Evolutionary conservation across 2,888 invertebrate genomes (phyloP), one percentile per base, ranked within the genome.

Genomic region (Cylloceria caligata): DNA sequence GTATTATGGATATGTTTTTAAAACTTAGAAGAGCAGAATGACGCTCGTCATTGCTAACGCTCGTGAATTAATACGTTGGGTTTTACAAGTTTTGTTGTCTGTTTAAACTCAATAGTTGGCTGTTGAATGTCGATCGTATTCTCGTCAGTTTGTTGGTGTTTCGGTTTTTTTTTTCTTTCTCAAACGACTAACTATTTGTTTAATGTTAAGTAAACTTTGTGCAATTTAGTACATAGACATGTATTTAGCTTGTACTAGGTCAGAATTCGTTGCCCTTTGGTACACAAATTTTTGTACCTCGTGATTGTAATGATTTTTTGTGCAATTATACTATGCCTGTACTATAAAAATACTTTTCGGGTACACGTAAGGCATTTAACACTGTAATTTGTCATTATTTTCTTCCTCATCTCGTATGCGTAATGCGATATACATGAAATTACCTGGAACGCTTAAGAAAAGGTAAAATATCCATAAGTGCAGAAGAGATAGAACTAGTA

Each of bases 301-400:
- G 60, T 77, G 60, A 73, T 81, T 81, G 77, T 81, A 77, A 81
- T 62, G 73, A 73, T 68, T 73, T 55, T 62, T 77, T 73, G 81
- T 81, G 81, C 77, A 81, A 81, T 81, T 77, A 45, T 81, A 81
- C 57, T 74, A 80, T 81, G 71, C 60, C 60, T 76, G 68, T 62
- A 73, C 34, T 67, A 67, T 76, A 72, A 80, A 80, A 30, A 72
- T 67, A 76, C 60, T 73, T 30, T 67, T 57, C 42, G 39, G 16
- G 57, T 72, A 55, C 72, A 72, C 45, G 49, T 39, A 47, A 24
- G 71, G 47, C 57, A 57, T 55, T 71, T 27, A 16, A 69, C 47
- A 36, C 24, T 27, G 19, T 27, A 69, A 55, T 7, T 1, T 42
- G 24, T 39, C 24, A 65, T 13, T 55, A n/a, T 21, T 69, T 55